Evolutionary conservation across 2,888 invertebrate genomes (phyloP).

Genomic region (Synanthedon formicaeformis): DNA sequence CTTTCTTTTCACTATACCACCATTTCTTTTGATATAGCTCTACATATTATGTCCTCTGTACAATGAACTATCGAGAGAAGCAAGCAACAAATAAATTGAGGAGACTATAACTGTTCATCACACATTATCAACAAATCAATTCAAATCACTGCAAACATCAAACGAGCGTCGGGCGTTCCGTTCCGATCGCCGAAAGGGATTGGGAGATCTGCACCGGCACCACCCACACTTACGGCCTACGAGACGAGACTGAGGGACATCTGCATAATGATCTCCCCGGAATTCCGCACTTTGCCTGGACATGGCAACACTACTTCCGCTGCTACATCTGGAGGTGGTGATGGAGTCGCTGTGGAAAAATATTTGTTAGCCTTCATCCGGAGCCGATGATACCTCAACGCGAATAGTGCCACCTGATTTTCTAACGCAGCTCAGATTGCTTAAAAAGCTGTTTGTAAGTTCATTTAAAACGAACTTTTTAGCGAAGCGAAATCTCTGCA

Average conservation of each 20-base stretch:
- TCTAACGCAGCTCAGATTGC: too few species aligned
- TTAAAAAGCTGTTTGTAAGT: too few species aligned
- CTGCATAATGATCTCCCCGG: constrained; percentile 37
- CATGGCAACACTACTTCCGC: constrained; percentile 51
- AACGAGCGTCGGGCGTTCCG: constrained; percentile 10
- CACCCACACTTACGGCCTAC: constrained; percentile 50
- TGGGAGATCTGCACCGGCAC: constrained; percentile 11
- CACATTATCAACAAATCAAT: constrained; percentile 2
- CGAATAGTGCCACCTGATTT: too few species aligned
- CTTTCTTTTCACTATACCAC: too few species aligned
- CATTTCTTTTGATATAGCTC: too few species aligned
- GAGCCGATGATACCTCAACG: not conserved
- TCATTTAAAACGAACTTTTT: not conserved
- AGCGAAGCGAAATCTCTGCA: not conserved
- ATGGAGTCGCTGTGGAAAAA: constrained; percentile 15
- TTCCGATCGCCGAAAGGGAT: constrained; percentile 5
- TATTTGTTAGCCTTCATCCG: not conserved
- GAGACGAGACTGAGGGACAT: constrained; percentile 35
- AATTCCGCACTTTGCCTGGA: constrained; percentile 52
- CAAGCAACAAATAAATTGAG: too few species aligned
- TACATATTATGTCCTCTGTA: too few species aligned
- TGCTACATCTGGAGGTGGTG: constrained; percentile 28
- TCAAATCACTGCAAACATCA: constrained; percentile 17
- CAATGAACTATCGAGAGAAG: too few species aligned
- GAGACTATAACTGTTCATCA: not conserved